Base-by-base conservation (phyloP, 2,888 invertebrate genomes). In the Torymus aiolomorphi region DNA sequence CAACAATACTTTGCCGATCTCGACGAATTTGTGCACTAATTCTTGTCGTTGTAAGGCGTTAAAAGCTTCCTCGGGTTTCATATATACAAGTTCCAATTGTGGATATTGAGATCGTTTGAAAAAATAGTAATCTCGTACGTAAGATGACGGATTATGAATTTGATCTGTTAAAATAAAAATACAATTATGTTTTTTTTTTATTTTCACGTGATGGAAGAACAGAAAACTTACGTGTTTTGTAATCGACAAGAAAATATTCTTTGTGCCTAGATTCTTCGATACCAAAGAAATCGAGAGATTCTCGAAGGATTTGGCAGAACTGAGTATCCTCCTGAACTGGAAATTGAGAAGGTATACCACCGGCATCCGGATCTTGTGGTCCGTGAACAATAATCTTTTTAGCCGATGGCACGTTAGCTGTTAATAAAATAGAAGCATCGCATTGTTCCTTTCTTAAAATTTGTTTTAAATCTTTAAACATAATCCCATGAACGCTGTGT, bases 381-480 rank as follows among this genome's bases (percentile, higher is more conserved):
- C 98, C 98, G 90, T 99, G 98, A 1, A 99, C 98, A 78, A 99
- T 96, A 83, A 99, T 98, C 91, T 99, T 99, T 91, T 99, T 99
- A 0, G 99, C 98, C 0, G 98, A 98, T 0, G 99, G 99, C 16
- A 99, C 98, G 91, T 99, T 99, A 4, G 99, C 99, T 0, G 99
- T 99, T 1, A 99, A 92, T 82, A 99, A 92, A 86, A 99, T 96
- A 0, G 98, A 98, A 0, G 99, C 98, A 91, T 99, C 99, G 88
- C 99, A 99, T 89, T 99, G 99, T 89, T 99, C 99, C 89, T 99
- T 99, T 74, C 99, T 94, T 82, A 99, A 91, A 83, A 99, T 99
- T 91, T 99, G 99, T 88, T 99, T 99, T 24, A 99, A 92, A 91
- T 99, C 99, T 91, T 99, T 99, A 89, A 99, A 99, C 95, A 98